These are phyloP conservation scores for Ceuthmochares aereus DNA, from an alignment of 2,113 vertebrate species.

Conservation along the genomic window DNA sequence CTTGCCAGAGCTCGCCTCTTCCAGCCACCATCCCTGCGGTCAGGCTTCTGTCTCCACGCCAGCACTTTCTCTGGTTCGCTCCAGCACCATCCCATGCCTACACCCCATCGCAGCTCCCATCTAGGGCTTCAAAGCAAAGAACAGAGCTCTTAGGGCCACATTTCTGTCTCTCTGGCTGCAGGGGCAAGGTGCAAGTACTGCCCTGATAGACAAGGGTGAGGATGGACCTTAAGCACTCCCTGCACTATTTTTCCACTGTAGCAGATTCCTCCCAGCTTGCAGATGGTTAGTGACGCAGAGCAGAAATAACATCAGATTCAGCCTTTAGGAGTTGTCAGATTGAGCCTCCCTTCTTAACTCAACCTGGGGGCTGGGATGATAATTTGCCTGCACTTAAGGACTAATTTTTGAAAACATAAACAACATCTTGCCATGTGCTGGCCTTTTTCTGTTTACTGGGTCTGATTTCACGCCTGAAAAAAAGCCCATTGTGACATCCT, in stretches of 20 bases:
- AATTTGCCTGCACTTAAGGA: not conserved
- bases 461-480: not conserved
- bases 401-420: not conserved
- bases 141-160: not conserved
- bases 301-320: not conserved
- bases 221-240: not conserved
- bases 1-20: not conserved
- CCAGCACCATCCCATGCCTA: rapidly evolving
- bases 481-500: not conserved
- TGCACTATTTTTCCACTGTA: not conserved
- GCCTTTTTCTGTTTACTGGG: constrained; percentile 16
- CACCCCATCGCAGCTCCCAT: not conserved
- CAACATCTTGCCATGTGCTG: constrained; percentile 21
- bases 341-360: not conserved
- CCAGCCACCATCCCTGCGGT: not conserved
- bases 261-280: not conserved
- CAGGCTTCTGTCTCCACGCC: rapidly evolving
- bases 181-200: rapidly evolving
- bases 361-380: not conserved
- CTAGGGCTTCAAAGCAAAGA: rapidly evolving
- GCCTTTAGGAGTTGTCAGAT: not conserved
- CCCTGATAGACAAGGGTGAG: not conserved
- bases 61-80: rapidly evolving
- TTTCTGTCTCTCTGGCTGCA: not conserved
- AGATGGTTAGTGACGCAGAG: not conserved